These are phyloP conservation scores for Benthosema pterotum DNA, from an alignment of 2,797 vertebrate genomes.

Conservation along the genomic window DNA sequence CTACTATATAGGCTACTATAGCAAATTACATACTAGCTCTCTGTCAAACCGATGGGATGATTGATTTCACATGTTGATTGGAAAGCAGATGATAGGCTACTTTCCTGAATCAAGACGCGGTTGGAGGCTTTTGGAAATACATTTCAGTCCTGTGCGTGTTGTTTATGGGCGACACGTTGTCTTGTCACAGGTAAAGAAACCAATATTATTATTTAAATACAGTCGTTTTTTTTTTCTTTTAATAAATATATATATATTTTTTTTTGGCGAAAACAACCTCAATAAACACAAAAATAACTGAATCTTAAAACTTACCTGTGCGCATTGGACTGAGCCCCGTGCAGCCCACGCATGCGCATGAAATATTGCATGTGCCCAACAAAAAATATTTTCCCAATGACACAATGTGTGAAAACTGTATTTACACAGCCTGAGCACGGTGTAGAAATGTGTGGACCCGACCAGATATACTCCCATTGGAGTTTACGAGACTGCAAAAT, in stretches of 20 bases:
- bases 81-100: background rate
- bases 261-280: background rate
- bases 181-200: background rate
- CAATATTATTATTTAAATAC: background rate
- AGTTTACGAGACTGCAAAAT: slow-evolving; percentile 24
- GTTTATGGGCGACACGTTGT: background rate
- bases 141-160: slow-evolving; percentile 5
- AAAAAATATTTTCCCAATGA: slow-evolving; percentile 20
- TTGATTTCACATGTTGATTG: too few species aligned
- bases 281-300: background rate
- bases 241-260: too few species aligned
- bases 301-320: background rate
- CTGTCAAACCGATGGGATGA: background rate
- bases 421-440: slow-evolving; percentile 58
- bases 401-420: slow-evolving; percentile 42
- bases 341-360: slow-evolving; percentile 28
- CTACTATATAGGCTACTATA: background rate
- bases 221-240: background rate
- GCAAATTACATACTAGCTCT: slow-evolving; percentile 1
- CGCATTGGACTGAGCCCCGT: background rate
- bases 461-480: slow-evolving; percentile 49
- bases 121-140: slow-evolving; percentile 10
- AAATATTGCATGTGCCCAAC: slow-evolving; percentile 40
- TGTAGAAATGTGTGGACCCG: slow-evolving; percentile 54
- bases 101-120: background rate